Evolutionary conservation across 2,888 invertebrate species (phyloP).

Genomic region (Apoda limacodes): DNA sequence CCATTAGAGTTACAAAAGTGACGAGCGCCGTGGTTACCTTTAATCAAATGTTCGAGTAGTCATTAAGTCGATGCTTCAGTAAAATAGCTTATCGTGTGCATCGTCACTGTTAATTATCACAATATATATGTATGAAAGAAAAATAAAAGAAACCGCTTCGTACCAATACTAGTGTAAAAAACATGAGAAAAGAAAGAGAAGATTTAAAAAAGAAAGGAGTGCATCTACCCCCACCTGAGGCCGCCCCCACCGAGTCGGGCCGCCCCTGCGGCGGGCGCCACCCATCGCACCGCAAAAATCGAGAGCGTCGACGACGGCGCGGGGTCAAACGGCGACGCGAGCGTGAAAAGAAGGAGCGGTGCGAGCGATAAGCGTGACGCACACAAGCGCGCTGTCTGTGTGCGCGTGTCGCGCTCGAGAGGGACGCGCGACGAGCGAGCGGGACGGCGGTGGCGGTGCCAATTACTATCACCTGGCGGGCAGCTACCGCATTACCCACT

Average conservation of each 20-base stretch:
- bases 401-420: constrained; percentile 61
- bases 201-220: constrained; percentile 69
- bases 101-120: constrained; percentile 67
- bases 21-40: constrained; percentile 56
- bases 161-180: constrained; percentile 65
- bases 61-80: constrained; percentile 57
- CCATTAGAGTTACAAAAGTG: no score
- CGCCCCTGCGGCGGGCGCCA: constrained; percentile 70
- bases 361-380: constrained; percentile 33
- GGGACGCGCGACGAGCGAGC: constrained; percentile 61
- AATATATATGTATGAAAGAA: constrained; percentile 51
- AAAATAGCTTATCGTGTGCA: constrained; percentile 57
- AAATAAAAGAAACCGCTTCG: constrained; percentile 65
- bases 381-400: constrained; percentile 43
- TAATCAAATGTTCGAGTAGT: constrained; percentile 66
- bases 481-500: constrained; percentile 74
- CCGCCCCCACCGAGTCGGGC: constrained; percentile 54
- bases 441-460: constrained; percentile 65
- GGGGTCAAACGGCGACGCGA: constrained; percentile 69
- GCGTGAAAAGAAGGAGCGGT: constrained; percentile 68
- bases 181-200: constrained; percentile 69
- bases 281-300: constrained; percentile 75
- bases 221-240: constrained; percentile 62
- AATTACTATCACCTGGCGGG: constrained; percentile 73
- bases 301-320: constrained; percentile 68